phyloP scores from a whole-genome alignment of 2,113 vertebrate species.

The Microtus ochrogaster region DNA sequence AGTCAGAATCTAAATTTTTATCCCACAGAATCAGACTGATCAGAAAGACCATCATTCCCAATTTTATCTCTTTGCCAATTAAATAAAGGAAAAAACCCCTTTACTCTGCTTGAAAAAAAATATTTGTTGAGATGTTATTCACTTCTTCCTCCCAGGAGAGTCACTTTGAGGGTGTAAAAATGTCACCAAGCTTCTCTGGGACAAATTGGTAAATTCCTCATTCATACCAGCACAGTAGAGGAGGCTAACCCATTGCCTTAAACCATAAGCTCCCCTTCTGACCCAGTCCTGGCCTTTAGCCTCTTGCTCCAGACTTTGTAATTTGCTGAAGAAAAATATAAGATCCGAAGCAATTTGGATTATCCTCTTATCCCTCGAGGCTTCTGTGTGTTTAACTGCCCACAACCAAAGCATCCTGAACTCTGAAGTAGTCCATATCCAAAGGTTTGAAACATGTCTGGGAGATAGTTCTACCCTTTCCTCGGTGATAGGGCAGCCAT shows the following conservation, averaged over 20 bases:
- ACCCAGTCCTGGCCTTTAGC: neutral
- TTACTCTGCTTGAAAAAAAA: neutral
- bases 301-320: slow-evolving; percentile 36
- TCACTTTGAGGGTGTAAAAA: neutral
- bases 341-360: neutral
- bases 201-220: neutral
- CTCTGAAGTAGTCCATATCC: neutral
- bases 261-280: neutral
- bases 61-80: neutral
- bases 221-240: neutral
- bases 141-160: neutral
- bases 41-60: neutral
- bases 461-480: neutral
- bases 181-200: neutral
- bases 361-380: neutral
- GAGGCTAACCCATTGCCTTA: neutral
- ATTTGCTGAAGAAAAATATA: neutral
- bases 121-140: neutral
- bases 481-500: neutral
- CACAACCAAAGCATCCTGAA: neutral
- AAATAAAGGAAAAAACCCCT: neutral
- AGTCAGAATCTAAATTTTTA: slow-evolving; percentile 48
- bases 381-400: neutral
- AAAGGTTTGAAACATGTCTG: neutral
- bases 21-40: neutral